Percentiles rank a stretch among this genome's conserved stretches.
phyloP scores from a whole-genome alignment of 2,888 invertebrate species.

The Trichacis sp. region DNA sequence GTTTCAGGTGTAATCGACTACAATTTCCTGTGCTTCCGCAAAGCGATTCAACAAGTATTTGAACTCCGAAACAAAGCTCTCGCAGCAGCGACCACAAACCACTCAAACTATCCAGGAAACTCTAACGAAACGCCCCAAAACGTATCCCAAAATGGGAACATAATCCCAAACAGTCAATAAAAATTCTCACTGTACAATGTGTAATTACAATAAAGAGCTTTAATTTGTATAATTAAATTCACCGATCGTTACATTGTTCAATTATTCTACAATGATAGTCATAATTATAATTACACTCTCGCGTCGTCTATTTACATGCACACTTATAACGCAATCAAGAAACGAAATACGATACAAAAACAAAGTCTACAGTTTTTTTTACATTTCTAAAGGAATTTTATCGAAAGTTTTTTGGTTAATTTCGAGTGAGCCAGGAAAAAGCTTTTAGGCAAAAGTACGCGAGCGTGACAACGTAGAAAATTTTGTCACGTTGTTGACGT shows the following conservation, averaged over 20 bases:
- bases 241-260: too few relatives aligned
- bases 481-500: slow-evolving; percentile 87
- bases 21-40: slow-evolving; percentile 96
- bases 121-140: slow-evolving; percentile 57
- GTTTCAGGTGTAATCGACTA: slow-evolving; percentile 98
- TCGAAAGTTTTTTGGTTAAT: slow-evolving; percentile 59
- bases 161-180: slow-evolving; percentile 54
- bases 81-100: slow-evolving; percentile 65
- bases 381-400: too few relatives aligned
- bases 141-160: slow-evolving; percentile 55
- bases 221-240: slow-evolving; percentile 4
- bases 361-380: too few relatives aligned
- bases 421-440: slow-evolving; percentile 81
- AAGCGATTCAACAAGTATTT: slow-evolving; percentile 96
- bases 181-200: not conserved
- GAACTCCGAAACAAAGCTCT: slow-evolving; percentile 83
- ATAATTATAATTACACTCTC: too few relatives aligned
- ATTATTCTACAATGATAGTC: too few relatives aligned
- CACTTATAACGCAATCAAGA: too few relatives aligned
- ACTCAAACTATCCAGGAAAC: slow-evolving; percentile 57
- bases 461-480: slow-evolving; percentile 85
- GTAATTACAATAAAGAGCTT: slow-evolving; percentile 8
- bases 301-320: too few relatives aligned
- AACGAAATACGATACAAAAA: too few relatives aligned
- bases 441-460: slow-evolving; percentile 89